Evolutionary conservation across 2,888 invertebrate species (phyloP).

Genomic region (Cancer borealis): DNA sequence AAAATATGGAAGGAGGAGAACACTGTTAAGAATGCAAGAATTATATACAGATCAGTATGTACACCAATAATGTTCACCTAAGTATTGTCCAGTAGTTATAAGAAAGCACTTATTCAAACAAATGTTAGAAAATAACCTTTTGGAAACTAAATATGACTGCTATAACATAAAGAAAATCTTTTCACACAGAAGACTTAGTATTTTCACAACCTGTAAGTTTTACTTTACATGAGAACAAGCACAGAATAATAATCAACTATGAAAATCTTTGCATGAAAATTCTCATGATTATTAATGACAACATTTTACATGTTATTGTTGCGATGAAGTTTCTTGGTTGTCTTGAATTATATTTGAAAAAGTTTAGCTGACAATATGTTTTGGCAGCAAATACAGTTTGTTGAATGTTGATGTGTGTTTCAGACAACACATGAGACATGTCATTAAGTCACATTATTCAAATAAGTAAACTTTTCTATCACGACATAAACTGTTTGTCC

Average conservation of each 20-base stretch:
- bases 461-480: neutral
- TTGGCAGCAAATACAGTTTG: neutral
- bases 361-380: neutral
- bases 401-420: neutral
- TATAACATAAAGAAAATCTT: neutral
- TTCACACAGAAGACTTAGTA: neutral
- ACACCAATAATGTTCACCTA: conserved; percentile 59
- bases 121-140: neutral
- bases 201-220: conserved; percentile 31
- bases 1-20: conserved; percentile 58
- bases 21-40: conserved; percentile 54
- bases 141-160: neutral
- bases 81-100: conserved; percentile 57
- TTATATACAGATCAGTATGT: conserved; percentile 61
- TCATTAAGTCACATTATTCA: neutral
- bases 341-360: neutral
- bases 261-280: neutral
- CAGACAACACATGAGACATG: neutral
- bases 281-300: neutral
- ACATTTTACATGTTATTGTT: neutral
- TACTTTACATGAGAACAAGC: neutral
- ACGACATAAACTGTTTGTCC: neutral
- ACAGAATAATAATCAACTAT: neutral
- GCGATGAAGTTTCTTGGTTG: neutral
- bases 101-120: conserved; percentile 13